Evolutionary conservation across 2,797 vertebrate genomes (phyloP).

Genomic region (Phoebastria nigripes): DNA sequence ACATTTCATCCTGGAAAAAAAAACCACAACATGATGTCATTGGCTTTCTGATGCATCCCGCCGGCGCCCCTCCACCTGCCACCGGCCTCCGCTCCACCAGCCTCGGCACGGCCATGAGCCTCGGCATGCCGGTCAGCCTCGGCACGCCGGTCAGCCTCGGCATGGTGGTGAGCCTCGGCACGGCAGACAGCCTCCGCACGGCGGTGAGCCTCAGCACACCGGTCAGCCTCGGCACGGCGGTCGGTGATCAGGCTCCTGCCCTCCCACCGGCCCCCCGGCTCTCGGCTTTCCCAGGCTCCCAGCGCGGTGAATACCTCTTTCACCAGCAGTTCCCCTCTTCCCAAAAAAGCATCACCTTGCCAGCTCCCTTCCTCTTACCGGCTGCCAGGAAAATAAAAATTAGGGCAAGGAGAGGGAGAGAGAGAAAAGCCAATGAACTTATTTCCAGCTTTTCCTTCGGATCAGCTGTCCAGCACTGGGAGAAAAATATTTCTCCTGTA

Average conservation of each 20-base stretch:
- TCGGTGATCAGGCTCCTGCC: neutral
- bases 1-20: neutral
- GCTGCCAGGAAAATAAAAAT: conserved; percentile 71
- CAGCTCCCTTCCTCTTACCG: conserved; percentile 47
- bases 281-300: neutral
- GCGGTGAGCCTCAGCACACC: neutral
- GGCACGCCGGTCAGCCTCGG: neutral
- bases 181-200: no score
- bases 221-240: neutral
- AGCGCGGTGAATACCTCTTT: neutral
- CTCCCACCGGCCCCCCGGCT: neutral
- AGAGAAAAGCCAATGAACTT: conserved; percentile 45
- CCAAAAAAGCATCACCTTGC: conserved; percentile 47
- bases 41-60: neutral
- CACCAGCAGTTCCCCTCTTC: conserved; percentile 14
- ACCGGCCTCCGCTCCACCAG: neutral
- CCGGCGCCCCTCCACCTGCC: neutral
- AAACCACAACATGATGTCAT: conserved; percentile 15
- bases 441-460: conserved; percentile 36
- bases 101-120: neutral
- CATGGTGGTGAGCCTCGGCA: neutral
- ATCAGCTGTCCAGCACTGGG: neutral
- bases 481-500: conserved; percentile 43
- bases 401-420: conserved; percentile 25
- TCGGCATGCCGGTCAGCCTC: neutral